Base-by-base conservation (phyloP, 2,113 vertebrate species). In the Erythrolamprus reginae region DNA sequence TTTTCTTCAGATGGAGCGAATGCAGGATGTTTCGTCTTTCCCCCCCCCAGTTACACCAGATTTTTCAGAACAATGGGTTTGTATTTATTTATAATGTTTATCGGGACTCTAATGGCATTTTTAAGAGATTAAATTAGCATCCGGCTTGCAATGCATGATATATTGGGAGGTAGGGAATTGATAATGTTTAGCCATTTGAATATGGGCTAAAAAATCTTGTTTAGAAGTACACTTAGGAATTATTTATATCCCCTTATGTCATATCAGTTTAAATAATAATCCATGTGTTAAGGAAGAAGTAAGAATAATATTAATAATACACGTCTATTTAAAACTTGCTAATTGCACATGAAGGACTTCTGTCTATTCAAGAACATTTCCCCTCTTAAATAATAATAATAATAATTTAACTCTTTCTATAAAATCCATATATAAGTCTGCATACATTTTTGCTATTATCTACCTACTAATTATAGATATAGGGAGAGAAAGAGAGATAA, bases 211-310 rank as follows among this genome's bases (percentile, higher is more conserved):
- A 97, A 97, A 96, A 96, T 97, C 93, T 92, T 95, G 96, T 96
- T 96, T 97, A 96, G 96, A 96, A 94, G 96, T 95, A 97, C 96
- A 97, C 95, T 96, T 96, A 97, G 94, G 94, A 97, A 97, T 97
- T 97, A 97, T 97, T 97, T 97, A 97, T 97, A 97, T 96, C 94
- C 95, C 97, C 95, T 96, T 96, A 97, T 97, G 96, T 96, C 96
- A 96, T 96, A 97, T 97, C 95, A 96, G 96, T 97, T 97, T 97
- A 97, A 97, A 97, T 97, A 97, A 97, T 96, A 97, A 97, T 92
- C 94, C 89, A 96, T 89, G 96, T 94, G 95, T 93, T 0, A 88
- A 94, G 88, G 95, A 95, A 97, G 96, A 38, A 77, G 33, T 96
- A 97, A 96, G 95, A 97, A 97, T 97, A 97, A 97, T 94, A 93